These are phyloP conservation scores for Chromoteleia sp. DNA, from an alignment of 2,888 invertebrate genomes.

Conservation along the genomic window DNA sequence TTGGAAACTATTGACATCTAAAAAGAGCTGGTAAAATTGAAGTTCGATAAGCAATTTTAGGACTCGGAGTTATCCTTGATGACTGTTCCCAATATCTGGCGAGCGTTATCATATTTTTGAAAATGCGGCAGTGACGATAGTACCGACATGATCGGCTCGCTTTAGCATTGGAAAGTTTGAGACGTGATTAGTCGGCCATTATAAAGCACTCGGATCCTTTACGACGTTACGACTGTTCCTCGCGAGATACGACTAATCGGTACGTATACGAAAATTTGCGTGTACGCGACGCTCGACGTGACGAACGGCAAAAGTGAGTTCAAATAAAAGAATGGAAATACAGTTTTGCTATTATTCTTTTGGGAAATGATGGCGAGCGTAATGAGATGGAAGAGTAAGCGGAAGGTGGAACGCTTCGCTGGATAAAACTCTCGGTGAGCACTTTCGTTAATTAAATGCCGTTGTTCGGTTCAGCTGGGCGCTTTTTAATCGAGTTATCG, in stretches of 20 bases:
- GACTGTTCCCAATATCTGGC: no score
- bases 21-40: no score
- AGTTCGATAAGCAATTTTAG: no score
- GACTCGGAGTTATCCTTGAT: no score
- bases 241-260: conserved; percentile 16
- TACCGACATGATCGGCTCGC: no score
- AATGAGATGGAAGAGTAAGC: conserved; percentile 68
- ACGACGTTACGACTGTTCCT: no score
- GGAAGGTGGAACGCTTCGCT: conserved; percentile 61
- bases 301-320: conserved; percentile 7
- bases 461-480: conserved; percentile 79
- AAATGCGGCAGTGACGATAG: no score
- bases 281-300: conserved; percentile 4
- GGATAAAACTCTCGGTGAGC: conserved; percentile 78
- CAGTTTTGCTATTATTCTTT: conserved; percentile 69
- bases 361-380: conserved; percentile 68
- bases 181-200: no score
- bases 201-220: no score
- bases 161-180: no score
- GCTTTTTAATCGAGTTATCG: conserved; percentile 82
- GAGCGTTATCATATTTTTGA: no score
- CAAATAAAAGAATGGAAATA: conserved; percentile 70
- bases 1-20: no score
- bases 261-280: conserved; percentile 21
- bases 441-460: conserved; percentile 83